Evolutionary conservation across 1,140 invertebrate genomes (phyloP), one percentile per base, ranked within the genome.

Genomic region (Calliopsis andreniformis): DNA sequence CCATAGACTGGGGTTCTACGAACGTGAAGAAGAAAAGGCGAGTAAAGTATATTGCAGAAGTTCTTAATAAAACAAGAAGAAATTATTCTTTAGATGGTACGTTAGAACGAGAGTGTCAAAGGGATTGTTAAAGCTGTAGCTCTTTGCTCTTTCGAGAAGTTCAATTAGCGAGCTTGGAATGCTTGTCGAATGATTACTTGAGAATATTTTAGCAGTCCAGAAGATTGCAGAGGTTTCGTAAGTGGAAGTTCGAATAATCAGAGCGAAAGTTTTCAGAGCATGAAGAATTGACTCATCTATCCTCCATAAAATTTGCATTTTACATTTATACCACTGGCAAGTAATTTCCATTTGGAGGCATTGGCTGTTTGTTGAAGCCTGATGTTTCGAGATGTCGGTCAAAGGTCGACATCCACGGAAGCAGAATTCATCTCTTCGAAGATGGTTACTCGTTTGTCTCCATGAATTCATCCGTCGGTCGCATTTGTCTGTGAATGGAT

Each of bases 1-100:
- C 56, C 63, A 66, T 76, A n/a, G 23, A 79, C 73, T 18, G 1
- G 53, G 55, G 28, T 72, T 80, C 69, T 30, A 73, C 53, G 51
- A 55, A 55, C 51, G 8, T 28, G 51, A 2, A 10, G 35, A 39
- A 39, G 35, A 39, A 39, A 39, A n/a, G n/a, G n/a, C n/a, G n/a
- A n/a, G n/a, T n/a, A n/a, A n/a, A n/a, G n/a, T n/a, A n/a, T n/a
- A n/a, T n/a, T n/a, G n/a, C n/a, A n/a, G n/a, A n/a, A n/a, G n/a
- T n/a, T n/a, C n/a, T n/a, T n/a, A n/a, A n/a, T n/a, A n/a, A n/a
- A n/a, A n/a, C n/a, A n/a, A n/a, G n/a, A n/a, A n/a, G n/a, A n/a
- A n/a, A n/a, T n/a, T n/a, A n/a, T n/a, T n/a, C n/a, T n/a, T n/a
- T n/a, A n/a, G n/a, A n/a, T n/a, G n/a, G n/a, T n/a, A n/a, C n/a